A percentile compares a stretch with the other conserved stretches of the same genome.
These are phyloP conservation scores for Lymantria dispar DNA, from an alignment of 2,888 invertebrate genomes.

Conservation along the genomic window DNA sequence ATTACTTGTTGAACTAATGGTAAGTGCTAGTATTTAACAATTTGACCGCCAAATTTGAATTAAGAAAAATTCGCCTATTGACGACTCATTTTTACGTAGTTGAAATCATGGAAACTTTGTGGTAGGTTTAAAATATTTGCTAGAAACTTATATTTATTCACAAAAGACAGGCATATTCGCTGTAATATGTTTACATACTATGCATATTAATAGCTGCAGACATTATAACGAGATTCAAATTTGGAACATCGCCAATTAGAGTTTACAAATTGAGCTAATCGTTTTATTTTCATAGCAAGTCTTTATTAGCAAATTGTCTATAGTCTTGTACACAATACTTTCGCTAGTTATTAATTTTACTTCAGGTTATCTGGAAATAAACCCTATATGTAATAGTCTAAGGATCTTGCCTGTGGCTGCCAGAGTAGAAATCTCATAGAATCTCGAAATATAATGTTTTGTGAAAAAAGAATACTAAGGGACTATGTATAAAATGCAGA, in stretches of 20 bases:
- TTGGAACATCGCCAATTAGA: background rate
- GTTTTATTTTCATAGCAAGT: background rate
- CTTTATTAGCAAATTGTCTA: background rate
- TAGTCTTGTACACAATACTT: background rate
- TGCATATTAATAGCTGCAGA: background rate
- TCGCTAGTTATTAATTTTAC: background rate
- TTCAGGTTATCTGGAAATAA: too few relatives aligned
- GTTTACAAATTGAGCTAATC: background rate
- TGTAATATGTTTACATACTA: background rate
- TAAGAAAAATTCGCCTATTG: background rate
- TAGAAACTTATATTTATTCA: background rate
- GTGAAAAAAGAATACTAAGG: too few relatives aligned
- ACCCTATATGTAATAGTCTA: too few relatives aligned
- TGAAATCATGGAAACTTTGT: too few relatives aligned
- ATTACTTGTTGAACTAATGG: constrained; percentile 9
- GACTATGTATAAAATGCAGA: too few relatives aligned
- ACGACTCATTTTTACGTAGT: too few relatives aligned
- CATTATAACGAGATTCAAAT: background rate
- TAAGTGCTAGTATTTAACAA: constrained; percentile 17
- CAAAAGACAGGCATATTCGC: background rate
- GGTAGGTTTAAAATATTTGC: background rate
- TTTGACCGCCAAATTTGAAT: constrained; percentile 42
- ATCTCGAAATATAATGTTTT: too few relatives aligned
- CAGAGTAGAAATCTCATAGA: too few relatives aligned
- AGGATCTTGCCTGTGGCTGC: too few relatives aligned